Evolutionary conservation across 1,140 invertebrate species (phyloP).

Genomic region (Saccostrea glomerata): DNA sequence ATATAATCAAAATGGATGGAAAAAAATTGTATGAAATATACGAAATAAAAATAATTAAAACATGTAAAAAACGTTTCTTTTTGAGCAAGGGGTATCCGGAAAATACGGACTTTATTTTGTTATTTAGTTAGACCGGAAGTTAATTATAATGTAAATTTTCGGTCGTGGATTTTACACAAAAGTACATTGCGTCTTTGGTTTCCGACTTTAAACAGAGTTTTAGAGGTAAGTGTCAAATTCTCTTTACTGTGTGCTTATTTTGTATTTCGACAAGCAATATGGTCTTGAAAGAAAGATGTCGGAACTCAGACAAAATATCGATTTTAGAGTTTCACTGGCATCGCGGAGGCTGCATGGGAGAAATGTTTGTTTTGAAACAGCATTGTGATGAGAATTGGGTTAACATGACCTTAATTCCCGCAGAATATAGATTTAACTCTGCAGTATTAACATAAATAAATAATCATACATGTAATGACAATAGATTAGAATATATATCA

Average conservation of each 20-base stretch:
- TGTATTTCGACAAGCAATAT: background rate
- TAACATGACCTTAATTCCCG: background rate
- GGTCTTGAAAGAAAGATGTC: background rate
- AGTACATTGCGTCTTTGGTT: conserved; percentile 9
- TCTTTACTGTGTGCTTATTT: background rate
- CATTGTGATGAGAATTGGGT: background rate
- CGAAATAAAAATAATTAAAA: too few relatives aligned
- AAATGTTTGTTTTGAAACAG: conserved; percentile 11
- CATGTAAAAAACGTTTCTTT: too few relatives aligned
- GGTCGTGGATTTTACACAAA: conserved; percentile 5
- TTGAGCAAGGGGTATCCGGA: too few relatives aligned
- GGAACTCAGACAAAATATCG: background rate
- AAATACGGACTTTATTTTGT: background rate
- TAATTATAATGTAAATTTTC: conserved; percentile 21
- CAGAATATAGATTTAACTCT: too few relatives aligned
- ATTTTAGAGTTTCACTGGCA: background rate
- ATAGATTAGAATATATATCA: too few relatives aligned
- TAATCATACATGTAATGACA: too few relatives aligned
- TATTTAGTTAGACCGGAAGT: conserved; percentile 16
- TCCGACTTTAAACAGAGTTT: background rate
- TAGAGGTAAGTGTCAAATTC: background rate
- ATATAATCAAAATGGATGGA: too few relatives aligned
- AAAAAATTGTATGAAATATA: too few relatives aligned
- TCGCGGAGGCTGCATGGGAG: too few relatives aligned
- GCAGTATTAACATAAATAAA: too few relatives aligned